Percentiles rank a stretch among this genome's conserved stretches.
These are phyloP conservation scores for Choloepus didactylus DNA, from an alignment of 2,797 vertebrate species.

Conservation along the genomic window DNA sequence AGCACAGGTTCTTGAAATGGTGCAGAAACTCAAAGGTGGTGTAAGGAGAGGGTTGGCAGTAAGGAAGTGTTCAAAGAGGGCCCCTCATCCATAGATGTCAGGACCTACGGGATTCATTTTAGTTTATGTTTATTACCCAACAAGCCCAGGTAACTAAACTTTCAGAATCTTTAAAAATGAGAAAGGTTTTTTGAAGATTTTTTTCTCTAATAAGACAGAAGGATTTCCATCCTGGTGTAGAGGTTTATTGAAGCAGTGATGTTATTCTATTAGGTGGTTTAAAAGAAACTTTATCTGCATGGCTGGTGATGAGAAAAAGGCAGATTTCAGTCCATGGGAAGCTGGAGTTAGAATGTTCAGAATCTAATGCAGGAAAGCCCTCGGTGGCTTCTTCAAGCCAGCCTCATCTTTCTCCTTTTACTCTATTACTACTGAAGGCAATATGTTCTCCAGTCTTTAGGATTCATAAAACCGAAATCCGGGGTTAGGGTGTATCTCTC, in stretches of 20 bases:
- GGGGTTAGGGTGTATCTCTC: not conserved
- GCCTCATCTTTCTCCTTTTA: not conserved
- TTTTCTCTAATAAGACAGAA: not conserved
- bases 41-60: accelerated
- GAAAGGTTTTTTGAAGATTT: not conserved
- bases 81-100: not conserved
- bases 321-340: not conserved
- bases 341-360: not conserved
- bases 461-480: not conserved
- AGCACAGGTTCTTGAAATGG: not conserved
- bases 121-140: too few species aligned
- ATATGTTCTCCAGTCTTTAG: accelerated
- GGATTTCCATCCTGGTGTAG: not conserved
- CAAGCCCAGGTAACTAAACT: too few species aligned
- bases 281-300: not conserved
- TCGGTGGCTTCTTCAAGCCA: not conserved
- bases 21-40: not conserved
- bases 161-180: not conserved
- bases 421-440: not conserved
- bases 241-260: not conserved
- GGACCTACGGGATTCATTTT: accelerated
- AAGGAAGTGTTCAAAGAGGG: not conserved
- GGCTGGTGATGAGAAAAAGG: not conserved
- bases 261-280: not conserved
- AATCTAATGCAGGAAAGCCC: not conserved